Evolutionary conservation across 2,888 invertebrate species (phyloP), one percentile per base, ranked within the genome.

Genomic region (Hydraecia micacea): DNA sequence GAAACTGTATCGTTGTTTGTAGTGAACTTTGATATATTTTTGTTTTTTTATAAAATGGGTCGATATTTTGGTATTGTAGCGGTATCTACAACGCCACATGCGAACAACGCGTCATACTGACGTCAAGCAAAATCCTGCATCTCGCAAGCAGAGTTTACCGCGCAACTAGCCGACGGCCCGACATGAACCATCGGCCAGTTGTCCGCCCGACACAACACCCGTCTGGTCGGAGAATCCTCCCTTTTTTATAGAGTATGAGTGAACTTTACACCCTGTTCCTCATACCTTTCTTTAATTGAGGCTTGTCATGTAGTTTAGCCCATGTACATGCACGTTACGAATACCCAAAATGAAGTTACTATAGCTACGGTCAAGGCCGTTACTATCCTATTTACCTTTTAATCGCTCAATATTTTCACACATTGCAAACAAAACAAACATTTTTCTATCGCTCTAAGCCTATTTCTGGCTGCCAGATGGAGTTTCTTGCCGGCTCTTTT

Each of bases 361-460:
- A 39, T 4, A 62, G 39, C 28, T 9, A 8, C 36, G 8, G 18
- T 58, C 55, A 77, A 58, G 28, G 77, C 58, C 3, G 3, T 8
- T 25, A 9, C 18, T 46, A 55, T 46, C 49, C 7, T 39, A 18
- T 18, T 15, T 28, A 77, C 49, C n/a, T 66, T 77, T 75, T 55
- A n/a, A 55, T 32, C 32, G 52, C 18, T 66, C 13, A 66, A 58
- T 77, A 66, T 77, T 77, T 77, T 49, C 36, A 77, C 46, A 60
- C 42, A n/a, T 36, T 77, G 52, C 65, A 77, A 76, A 77, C 42
- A 77, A 65, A 63, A 62, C 21, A 65, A 75, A 62, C 42, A 28
- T n/a, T 58, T 46, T 60, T 36, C 36, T 21, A 39, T 15, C 28
- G 36, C 15, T 62, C 11, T 25, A 25, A 18, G 11, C 4, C 13